Percentiles rank a stretch among this genome's conserved stretches.
Conservation (phyloP, 2,797 vertebrate species). For the Apodemus agrarius region DNA sequence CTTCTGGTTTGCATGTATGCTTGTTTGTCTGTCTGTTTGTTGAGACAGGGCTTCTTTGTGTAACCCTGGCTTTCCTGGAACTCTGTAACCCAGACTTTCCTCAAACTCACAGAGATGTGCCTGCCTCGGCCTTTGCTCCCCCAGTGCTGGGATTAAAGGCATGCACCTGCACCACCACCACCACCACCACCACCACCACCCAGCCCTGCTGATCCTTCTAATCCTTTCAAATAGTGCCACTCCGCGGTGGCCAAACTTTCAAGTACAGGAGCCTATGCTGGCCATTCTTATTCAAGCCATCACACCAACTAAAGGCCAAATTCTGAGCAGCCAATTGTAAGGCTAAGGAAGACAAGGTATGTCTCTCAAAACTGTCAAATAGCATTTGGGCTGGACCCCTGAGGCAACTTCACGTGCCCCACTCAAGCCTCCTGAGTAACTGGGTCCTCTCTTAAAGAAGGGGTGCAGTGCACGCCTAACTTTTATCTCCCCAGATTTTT, state of each 20-base stretch:
- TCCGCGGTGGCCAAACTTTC: background rate
- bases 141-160: background rate
- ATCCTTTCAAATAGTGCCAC: background rate
- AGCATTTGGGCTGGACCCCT: background rate
- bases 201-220: background rate
- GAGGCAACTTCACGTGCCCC: background rate
- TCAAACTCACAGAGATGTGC: background rate
- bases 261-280: background rate
- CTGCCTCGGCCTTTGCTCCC: background rate
- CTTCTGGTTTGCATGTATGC: background rate
- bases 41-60: background rate
- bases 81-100: background rate
- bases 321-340: background rate
- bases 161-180: too few relatives aligned
- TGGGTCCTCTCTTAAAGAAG: background rate
- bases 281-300: background rate
- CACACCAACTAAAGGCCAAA: background rate
- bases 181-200: background rate
- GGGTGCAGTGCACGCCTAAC: accelerated
- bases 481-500: background rate
- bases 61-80: background rate
- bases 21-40: background rate
- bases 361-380: background rate
- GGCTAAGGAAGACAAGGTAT: background rate
- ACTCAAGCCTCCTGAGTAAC: background rate